Conservation (phyloP, 2,113 vertebrate genomes). For the Alethe castanea region DNA sequence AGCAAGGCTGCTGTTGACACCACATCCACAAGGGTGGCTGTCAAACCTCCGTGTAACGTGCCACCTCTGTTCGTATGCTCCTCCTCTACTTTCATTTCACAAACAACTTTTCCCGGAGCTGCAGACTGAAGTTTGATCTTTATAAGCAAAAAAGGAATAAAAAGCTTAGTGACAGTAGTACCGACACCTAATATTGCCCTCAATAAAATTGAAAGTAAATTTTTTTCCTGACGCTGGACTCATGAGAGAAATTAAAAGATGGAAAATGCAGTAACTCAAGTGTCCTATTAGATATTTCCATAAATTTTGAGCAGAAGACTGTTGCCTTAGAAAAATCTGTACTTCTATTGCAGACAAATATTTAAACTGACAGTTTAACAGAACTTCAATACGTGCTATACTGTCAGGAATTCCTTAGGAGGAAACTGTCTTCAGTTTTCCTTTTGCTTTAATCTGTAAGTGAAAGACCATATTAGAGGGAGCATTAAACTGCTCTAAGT, state of each 20-base stretch:
- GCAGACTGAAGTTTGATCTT: conserved; percentile 85
- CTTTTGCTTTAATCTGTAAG: neutral
- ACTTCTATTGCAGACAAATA: neutral
- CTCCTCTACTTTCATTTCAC: conserved; percentile 89
- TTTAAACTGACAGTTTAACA: neutral
- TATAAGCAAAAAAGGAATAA: neutral
- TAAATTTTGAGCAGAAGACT: neutral
- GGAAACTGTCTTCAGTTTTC: neutral
- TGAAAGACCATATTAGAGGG: neutral
- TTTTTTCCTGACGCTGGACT: neutral
- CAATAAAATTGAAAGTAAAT: neutral
- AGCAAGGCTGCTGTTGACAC: conserved; percentile 87
- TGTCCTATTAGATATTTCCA: neutral
- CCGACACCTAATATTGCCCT: neutral
- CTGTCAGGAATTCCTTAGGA: neutral
- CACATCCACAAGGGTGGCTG: conserved; percentile 87
- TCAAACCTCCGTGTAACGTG: conserved; percentile 90
- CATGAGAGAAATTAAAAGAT: neutral
- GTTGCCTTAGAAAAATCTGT: neutral
- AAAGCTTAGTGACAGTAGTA: neutral
- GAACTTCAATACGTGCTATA: neutral
- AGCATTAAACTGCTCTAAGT: neutral
- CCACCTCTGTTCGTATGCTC: conserved; percentile 86
- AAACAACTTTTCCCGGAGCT: conserved; percentile 85
- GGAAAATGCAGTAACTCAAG: neutral